Base-by-base conservation (phyloP, 2,797 vertebrate species). In the Hylomyscus alleni region DNA sequence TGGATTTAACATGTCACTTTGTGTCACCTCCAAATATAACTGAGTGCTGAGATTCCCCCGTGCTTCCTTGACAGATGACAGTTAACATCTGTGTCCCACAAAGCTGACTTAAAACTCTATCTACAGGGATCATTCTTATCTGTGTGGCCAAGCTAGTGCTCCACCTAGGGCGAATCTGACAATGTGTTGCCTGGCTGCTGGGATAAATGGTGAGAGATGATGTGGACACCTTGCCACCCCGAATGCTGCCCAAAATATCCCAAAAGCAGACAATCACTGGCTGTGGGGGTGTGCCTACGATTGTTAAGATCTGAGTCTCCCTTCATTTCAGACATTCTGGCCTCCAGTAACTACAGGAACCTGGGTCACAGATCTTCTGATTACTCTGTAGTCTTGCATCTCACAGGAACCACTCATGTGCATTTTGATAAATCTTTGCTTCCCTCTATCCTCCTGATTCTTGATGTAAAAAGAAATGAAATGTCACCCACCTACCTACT, bases 21-120 rank as follows among this genome's bases (percentile, higher is more conserved):
- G 95, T 96, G 47, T 96, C 97, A 97, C 95, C 75, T 97, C 92
- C 89, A 96, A 96, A 96, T 90, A 95, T 89, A 93, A 94, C 96
- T 96, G 91, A 77, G 82, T 94, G 78, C 87, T 58, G 65, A 22
- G 40, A 76, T 83, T 0, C n/a, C 37, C 81, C 93, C 52, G 89
- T 65, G 34, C 89, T 97, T 95, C 80, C 78, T 90, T 96, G 90
- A 89, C 94, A 94, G 76, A 83, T 96, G 78, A 95, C 93, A 94
- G 82, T 93, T 97, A 96, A 88, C 76, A 88, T 94, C 93, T 98
- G 93, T 40, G 92, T 92, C 56, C 62, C 93, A 84, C 80, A 95
- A 81, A 84, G 52, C 92, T 29, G 17, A 94, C 87, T 91, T 95
- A 78, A 95, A 97, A 81, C 89, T 85, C 67, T 84, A 69, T 96